phyloP scores from a whole-genome alignment of 1,140 invertebrate genomes.

The Stegodyphus mimosarum region DNA sequence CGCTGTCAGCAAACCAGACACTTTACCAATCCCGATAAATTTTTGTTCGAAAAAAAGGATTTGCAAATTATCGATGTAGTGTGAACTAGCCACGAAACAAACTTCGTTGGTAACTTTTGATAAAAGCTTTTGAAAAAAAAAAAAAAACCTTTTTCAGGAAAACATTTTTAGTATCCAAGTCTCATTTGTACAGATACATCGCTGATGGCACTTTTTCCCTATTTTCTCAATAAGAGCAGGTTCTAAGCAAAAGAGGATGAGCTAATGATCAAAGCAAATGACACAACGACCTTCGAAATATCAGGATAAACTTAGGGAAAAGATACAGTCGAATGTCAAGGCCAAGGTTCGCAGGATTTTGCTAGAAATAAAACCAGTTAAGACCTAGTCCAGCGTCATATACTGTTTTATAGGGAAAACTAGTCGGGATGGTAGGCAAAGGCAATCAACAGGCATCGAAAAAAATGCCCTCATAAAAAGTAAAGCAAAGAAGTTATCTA shows the following conservation, averaged over 20 bases:
- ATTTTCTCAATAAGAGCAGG: neutral
- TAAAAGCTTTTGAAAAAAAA: no score
- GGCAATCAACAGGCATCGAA: neutral
- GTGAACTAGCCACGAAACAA: no score
- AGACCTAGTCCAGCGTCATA: neutral
- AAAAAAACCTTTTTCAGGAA: no score
- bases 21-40: no score
- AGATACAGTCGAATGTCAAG: neutral
- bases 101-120: no score
- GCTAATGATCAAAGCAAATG: neutral
- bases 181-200: no score
- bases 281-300: slow-evolving; percentile 3
- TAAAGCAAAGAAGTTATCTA: neutral
- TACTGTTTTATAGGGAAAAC: neutral
- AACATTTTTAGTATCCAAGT: no score
- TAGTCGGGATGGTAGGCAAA: neutral
- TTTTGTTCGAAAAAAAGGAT: no score
- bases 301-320: slow-evolving; percentile 2
- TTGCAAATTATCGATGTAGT: no score
- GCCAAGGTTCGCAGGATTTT: neutral
- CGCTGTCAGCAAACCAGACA: no score
- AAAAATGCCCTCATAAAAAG: neutral
- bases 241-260: neutral
- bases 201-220: neutral
- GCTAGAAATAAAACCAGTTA: slow-evolving; percentile 13